phyloP scores from a whole-genome alignment of 2,888 invertebrate genomes.

The Rhagonycha lutea region DNA sequence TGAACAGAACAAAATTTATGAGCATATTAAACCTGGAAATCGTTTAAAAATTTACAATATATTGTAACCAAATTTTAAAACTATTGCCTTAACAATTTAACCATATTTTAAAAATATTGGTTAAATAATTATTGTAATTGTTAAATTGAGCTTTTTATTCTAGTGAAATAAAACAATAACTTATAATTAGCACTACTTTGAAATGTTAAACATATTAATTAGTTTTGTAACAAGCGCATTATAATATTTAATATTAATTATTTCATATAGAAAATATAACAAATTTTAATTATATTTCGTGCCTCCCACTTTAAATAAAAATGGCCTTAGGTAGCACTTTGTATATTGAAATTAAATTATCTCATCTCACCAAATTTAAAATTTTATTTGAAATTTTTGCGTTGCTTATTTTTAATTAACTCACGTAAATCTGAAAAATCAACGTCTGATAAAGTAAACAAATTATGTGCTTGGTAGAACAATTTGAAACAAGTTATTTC shows the following conservation, averaged over 20 bases:
- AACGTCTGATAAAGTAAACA: not conserved
- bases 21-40: too few species aligned
- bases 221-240: too few species aligned
- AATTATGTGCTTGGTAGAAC: not conserved
- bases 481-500: not conserved
- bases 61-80: too few species aligned
- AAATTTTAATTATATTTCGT: not conserved
- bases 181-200: not conserved
- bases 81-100: not conserved
- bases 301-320: not conserved
- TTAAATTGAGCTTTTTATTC: not conserved
- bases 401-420: not conserved
- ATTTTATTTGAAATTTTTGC: not conserved
- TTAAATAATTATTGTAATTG: not conserved
- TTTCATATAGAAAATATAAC: not conserved
- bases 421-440: not conserved
- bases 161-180: not conserved
- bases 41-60: too few species aligned
- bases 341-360: not conserved
- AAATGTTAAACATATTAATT: too few species aligned
- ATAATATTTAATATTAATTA: too few species aligned
- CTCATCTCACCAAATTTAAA: not conserved
- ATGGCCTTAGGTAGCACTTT: not conserved
- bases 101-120: not conserved
- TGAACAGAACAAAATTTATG: too few species aligned